Conservation (phyloP, 92 coral and sea anemone species). For the Parazoanthus atlanticus region DNA sequence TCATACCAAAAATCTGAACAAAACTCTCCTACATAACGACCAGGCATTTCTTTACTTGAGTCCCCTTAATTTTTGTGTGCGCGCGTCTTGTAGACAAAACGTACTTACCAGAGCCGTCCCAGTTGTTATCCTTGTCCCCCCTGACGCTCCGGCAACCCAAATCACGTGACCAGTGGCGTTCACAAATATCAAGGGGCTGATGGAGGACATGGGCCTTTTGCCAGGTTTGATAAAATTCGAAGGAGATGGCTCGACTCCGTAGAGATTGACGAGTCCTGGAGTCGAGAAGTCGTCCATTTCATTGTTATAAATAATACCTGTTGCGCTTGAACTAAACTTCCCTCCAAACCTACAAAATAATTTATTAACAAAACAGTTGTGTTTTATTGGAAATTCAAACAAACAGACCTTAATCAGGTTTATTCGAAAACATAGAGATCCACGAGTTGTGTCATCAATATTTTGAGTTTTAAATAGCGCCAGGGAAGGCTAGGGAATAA, state of each 20-base stretch:
- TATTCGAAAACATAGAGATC: too few relatives aligned
- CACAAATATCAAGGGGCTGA: conserved; percentile 79
- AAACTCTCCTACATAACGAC: too few relatives aligned
- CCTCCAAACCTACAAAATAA: conserved; percentile 75
- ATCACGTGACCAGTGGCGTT: conserved; percentile 69
- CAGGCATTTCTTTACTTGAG: too few relatives aligned
- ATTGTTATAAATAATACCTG: conserved; percentile 90
- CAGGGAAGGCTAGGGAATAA: too few relatives aligned
- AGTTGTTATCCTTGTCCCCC: conserved; percentile 93
- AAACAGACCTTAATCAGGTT: too few relatives aligned
- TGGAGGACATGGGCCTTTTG: conserved; percentile 94
- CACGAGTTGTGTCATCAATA: too few relatives aligned
- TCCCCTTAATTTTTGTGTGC: background rate
- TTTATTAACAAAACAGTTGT: too few relatives aligned
- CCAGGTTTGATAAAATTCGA: conserved; percentile 83
- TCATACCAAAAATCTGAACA: too few relatives aligned
- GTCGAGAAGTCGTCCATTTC: conserved; percentile 99
- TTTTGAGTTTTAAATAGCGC: too few relatives aligned
- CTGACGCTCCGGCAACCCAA: conserved; percentile 94
- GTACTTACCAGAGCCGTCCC: conserved; percentile 86
- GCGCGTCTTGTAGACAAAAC: background rate
- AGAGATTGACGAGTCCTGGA: conserved; percentile 80
- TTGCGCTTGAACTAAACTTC: conserved; percentile 73
- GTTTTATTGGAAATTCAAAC: too few relatives aligned
- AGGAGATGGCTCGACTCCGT: conserved; percentile 84